Conservation (phyloP, 2,888 invertebrate species). For the Balanococcus diminutus region DNA sequence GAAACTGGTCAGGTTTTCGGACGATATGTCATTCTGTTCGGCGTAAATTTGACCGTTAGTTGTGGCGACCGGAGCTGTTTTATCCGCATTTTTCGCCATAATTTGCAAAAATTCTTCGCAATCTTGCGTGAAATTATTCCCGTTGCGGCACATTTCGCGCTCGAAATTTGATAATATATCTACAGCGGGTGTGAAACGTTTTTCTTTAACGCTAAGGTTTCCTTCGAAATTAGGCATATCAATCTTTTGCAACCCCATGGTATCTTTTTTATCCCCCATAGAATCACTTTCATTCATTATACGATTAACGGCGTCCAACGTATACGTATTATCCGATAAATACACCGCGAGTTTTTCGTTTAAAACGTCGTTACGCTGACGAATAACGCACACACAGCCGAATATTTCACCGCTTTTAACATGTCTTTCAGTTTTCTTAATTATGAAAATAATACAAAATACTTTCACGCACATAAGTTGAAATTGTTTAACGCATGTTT, state of each 20-base stretch:
- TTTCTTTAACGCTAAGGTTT: constrained; percentile 49
- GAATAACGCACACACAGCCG: constrained; percentile 42
- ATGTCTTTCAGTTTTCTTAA: constrained; percentile 50
- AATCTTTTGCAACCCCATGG: constrained; percentile 55
- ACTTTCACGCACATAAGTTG: constrained; percentile 55
- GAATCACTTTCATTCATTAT: constrained; percentile 55
- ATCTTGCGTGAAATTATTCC: constrained; percentile 44
- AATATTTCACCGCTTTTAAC: constrained; percentile 44
- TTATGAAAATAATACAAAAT: constrained; percentile 45
- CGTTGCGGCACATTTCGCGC: constrained; percentile 47
- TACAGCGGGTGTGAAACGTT: constrained; percentile 37
- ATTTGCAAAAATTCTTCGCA: constrained; percentile 52
- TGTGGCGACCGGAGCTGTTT: constrained; percentile 3
- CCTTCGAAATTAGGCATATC: constrained; percentile 53
- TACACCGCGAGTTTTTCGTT: constrained; percentile 1
- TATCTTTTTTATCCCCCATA: constrained; percentile 52
- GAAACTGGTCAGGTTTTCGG: constrained; percentile 33
- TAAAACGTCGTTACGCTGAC: constrained; percentile 14
- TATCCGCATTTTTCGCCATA: constrained; percentile 35
- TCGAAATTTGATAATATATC: constrained; percentile 42
- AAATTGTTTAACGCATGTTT: constrained; percentile 46
- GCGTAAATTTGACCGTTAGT: constrained; percentile 31
- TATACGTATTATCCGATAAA: constrained; percentile 28
- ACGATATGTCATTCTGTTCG: neutral
- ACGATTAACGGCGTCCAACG: constrained; percentile 36